Evolutionary conservation across 2,888 invertebrate species (phyloP).

Genomic region (Calameuta filiformis): DNA sequence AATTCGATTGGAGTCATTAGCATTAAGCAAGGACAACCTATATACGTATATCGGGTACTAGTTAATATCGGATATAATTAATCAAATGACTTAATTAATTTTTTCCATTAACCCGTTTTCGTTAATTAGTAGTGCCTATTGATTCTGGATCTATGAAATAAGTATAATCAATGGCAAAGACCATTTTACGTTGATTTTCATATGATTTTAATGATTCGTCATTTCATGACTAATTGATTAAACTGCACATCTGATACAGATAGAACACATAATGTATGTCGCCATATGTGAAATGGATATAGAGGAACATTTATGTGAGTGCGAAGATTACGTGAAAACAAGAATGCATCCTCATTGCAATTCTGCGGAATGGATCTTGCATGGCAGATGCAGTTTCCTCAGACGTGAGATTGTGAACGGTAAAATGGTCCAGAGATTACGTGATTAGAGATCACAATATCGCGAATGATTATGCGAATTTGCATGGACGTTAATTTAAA

Average conservation of each 20-base stretch:
- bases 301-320: not conserved
- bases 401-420: too few species aligned
- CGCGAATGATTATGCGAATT: constrained; percentile 18
- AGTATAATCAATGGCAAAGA: not conserved
- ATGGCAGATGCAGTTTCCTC: too few species aligned
- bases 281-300: not conserved
- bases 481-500: constrained; percentile 35
- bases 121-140: not conserved
- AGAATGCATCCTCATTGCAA: too few species aligned
- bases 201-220: not conserved
- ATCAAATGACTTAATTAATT: not conserved
- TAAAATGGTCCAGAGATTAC: too few species aligned
- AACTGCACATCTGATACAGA: not conserved
- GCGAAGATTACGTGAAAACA: not conserved
- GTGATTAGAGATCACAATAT: too few species aligned
- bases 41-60: not conserved
- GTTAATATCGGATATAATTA: not conserved
- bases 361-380: too few species aligned
- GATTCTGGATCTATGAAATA: not conserved
- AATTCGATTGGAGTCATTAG: not conserved
- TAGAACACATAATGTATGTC: not conserved
- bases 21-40: not conserved
- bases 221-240: not conserved
- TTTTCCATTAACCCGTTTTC: not conserved
- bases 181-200: not conserved